Conservation (phyloP, 1,140 invertebrate genomes). For the Cherax destructor region DNA sequence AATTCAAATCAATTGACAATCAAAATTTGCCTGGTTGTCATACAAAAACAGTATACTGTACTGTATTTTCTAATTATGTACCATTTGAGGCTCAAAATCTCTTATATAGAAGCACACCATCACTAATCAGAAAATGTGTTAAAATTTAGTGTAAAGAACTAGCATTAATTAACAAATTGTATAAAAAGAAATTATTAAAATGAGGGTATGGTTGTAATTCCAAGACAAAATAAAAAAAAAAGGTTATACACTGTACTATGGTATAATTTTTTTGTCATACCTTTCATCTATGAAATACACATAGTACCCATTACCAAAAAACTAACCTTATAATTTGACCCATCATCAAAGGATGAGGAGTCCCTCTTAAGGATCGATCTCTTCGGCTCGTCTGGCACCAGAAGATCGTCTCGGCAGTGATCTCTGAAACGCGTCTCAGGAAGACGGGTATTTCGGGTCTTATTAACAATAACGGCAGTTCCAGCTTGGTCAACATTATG, state of each 20-base stretch:
- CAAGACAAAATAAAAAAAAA: neutral
- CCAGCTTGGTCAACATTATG: constrained; percentile 94
- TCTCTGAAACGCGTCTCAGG: constrained; percentile 81
- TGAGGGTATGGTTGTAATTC: neutral
- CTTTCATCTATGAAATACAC: neutral
- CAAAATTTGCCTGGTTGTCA: too few species aligned
- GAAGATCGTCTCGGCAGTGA: constrained; percentile 76
- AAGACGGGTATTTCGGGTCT: constrained; percentile 86
- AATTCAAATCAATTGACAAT: too few species aligned
- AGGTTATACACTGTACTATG: neutral
- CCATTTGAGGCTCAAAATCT: too few species aligned
- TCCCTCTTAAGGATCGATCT: constrained; percentile 90
- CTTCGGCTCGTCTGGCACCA: constrained; percentile 81
- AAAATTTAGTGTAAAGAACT: neutral
- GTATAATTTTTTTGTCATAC: too few species aligned
- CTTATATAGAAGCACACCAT: neutral
- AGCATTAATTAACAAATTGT: neutral
- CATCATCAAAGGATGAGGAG: constrained; percentile 86
- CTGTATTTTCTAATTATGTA: too few species aligned
- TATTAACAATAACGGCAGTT: constrained; percentile 88
- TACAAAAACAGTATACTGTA: too few species aligned
- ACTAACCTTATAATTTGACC: constrained; percentile 78
- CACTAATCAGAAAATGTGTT: neutral
- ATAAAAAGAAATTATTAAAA: neutral
- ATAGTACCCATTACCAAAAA: neutral